Evolutionary conservation across 2,797 vertebrate species (phyloP).

Genomic region (Spea hammondii): DNA sequence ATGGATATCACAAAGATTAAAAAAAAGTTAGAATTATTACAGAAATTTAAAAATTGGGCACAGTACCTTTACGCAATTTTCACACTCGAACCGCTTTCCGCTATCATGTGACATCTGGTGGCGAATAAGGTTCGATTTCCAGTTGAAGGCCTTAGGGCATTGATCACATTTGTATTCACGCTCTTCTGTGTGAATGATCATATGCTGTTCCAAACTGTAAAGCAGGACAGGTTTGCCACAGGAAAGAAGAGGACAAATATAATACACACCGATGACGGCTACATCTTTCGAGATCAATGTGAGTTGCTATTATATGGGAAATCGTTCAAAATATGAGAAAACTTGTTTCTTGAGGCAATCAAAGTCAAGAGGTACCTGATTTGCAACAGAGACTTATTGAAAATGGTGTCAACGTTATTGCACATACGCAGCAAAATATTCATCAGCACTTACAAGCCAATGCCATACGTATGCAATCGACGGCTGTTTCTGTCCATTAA

Average conservation of each 20-base stretch:
- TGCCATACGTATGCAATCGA: neutral
- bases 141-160: constrained; percentile 83
- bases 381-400: constrained; percentile 5
- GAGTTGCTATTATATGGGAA: neutral
- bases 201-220: constrained; percentile 91
- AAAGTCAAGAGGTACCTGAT: neutral
- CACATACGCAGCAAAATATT: constrained; percentile 5
- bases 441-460: neutral
- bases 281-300: too few species aligned
- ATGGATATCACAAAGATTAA: constrained; percentile 35
- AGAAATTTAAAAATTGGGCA: neutral
- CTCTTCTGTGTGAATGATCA: constrained; percentile 95
- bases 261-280: too few species aligned
- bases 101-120: constrained; percentile 83
- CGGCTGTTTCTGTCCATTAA: constrained; percentile 17
- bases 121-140: constrained; percentile 83
- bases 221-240: constrained; percentile 1
- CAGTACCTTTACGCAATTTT: constrained; percentile 78
- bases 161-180: constrained; percentile 93
- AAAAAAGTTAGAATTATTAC: neutral
- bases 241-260: neutral
- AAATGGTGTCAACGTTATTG: neutral
- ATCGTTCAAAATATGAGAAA: neutral
- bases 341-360: neutral
- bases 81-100: constrained; percentile 79